Conservation (phyloP, 2,797 vertebrate genomes). For the Pangasius mekongensis region DNA sequence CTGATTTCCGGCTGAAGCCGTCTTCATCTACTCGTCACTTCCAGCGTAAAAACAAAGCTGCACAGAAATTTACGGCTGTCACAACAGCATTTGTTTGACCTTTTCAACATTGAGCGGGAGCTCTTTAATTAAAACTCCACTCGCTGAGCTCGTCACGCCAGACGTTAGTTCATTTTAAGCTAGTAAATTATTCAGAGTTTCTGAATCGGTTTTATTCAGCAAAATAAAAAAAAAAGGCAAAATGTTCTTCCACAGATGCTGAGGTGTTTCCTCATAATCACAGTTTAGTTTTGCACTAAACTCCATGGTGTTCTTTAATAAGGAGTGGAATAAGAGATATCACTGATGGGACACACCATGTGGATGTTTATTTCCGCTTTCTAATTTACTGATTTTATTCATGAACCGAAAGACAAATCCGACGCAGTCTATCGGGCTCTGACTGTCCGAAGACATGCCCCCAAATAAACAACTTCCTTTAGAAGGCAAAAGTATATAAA, state of each 20-base stretch:
- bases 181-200: neutral
- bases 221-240: neutral
- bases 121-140: neutral
- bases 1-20: neutral
- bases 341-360: neutral
- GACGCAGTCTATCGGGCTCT: neutral
- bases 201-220: neutral
- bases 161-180: neutral
- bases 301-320: neutral
- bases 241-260: neutral
- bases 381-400: neutral
- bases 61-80: neutral
- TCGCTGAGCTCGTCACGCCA: neutral
- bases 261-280: neutral
- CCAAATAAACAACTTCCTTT: neutral
- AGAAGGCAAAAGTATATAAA: neutral
- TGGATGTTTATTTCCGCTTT: neutral
- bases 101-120: neutral
- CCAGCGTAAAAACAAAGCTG: no score
- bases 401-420: neutral
- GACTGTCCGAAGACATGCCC: neutral
- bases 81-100: neutral
- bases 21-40: neutral
- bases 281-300: neutral
- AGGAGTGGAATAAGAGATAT: neutral